Percentiles rank a stretch among this genome's conserved stretches.
Evolutionary conservation across 37 sponge, comb jelly and placozoan genomes (phyloP).

Genomic region (Cliona cf. orientalis): DNA sequence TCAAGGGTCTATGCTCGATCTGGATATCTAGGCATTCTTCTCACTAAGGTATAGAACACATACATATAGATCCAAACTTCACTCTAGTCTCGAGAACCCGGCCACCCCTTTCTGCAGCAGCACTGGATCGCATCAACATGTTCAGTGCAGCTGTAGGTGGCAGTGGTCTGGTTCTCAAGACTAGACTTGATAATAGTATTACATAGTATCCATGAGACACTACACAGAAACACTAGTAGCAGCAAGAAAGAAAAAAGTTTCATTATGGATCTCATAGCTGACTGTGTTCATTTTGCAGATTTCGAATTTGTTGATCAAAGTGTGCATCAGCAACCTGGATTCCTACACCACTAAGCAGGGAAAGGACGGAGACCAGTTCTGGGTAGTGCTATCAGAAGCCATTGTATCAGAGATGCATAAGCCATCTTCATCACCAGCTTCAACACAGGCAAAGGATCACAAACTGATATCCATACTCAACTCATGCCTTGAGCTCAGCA

Average conservation of each 20-base stretch:
- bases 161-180: no score
- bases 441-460: slow-evolving; percentile 5
- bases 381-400: slow-evolving; percentile 34
- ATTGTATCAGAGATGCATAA: neutral
- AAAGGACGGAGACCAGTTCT: slow-evolving; percentile 31
- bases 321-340: slow-evolving; percentile 23
- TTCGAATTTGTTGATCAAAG: slow-evolving; percentile 36
- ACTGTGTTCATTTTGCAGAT: slow-evolving; percentile 23
- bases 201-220: no score
- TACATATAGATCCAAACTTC: no score
- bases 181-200: no score
- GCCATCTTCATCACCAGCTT: neutral
- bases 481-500: slow-evolving; percentile 30
- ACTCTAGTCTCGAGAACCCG: no score
- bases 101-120: no score
- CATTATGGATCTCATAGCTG: neutral
- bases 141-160: no score
- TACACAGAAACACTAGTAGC: no score
- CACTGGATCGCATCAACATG: no score
- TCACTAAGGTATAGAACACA: slow-evolving; percentile 72
- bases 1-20: slow-evolving; percentile 80
- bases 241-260: no score
- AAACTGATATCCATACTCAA: slow-evolving; percentile 41
- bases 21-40: slow-evolving; percentile 84
- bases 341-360: slow-evolving; percentile 2